A percentile compares a stretch with the other conserved stretches of the same genome.
Conservation (phyloP, 2,113 vertebrate genomes). For the Rhadina sibilatrix region DNA sequence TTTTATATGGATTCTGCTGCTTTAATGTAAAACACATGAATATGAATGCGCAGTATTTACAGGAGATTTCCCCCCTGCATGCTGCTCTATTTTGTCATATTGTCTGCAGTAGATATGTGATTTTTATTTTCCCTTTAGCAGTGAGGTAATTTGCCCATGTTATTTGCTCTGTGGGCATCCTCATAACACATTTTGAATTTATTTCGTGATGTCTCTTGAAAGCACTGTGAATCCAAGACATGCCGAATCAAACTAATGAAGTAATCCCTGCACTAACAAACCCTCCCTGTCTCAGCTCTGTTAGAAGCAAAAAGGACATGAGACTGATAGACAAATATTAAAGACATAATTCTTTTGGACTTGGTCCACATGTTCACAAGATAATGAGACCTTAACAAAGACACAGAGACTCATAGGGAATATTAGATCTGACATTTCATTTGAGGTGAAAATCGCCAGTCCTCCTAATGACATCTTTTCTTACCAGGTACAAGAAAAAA, state of each 20-base stretch:
- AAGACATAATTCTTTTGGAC: conserved; percentile 44
- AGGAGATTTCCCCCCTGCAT: background rate
- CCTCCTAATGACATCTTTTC: conserved; percentile 26
- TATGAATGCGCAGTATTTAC: conserved; percentile 19
- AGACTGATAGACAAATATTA: conserved; percentile 40
- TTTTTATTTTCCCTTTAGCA: conserved; percentile 60
- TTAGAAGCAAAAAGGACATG: background rate
- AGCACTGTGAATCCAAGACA: conserved; percentile 72
- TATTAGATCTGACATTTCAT: conserved; percentile 51
- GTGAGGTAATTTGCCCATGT: conserved; percentile 71
- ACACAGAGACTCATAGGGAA: background rate
- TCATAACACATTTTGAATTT: conserved; percentile 68
- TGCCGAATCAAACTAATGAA: conserved; percentile 80
- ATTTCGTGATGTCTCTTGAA: conserved; percentile 69
- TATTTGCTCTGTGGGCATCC: conserved; percentile 77
- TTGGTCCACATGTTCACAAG: conserved; percentile 27
- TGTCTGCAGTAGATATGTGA: conserved; percentile 31
- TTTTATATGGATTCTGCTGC: background rate
- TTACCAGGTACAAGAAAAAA: conserved; percentile 15
- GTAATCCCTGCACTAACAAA: conserved; percentile 63
- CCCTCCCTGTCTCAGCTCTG: conserved; percentile 32
- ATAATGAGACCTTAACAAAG: conserved; percentile 60
- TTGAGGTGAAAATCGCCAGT: conserved; percentile 48
- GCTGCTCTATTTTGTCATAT: conserved; percentile 44
- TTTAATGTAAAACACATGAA: conserved; percentile 25